Evolutionary conservation across 1,140 invertebrate species (phyloP).

Genomic region (Cataglyphis hispanica): DNA sequence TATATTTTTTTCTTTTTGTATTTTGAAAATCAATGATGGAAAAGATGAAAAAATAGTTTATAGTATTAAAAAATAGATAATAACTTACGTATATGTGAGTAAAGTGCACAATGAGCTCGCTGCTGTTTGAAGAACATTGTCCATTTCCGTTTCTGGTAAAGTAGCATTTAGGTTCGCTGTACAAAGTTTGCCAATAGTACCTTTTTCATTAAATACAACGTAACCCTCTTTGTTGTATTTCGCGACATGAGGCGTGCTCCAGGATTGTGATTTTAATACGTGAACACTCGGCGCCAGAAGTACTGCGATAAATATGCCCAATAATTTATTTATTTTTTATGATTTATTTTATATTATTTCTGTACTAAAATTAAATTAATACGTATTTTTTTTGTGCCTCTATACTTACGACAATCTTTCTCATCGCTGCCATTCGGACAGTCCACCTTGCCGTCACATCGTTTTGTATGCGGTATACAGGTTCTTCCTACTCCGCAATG

Average conservation of each 20-base stretch:
- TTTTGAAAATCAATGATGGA: neutral
- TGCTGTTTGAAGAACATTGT: slow-evolving; percentile 89
- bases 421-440: slow-evolving; percentile 96
- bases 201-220: slow-evolving; percentile 94
- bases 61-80: neutral
- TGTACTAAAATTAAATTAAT: neutral
- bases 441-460: slow-evolving; percentile 93
- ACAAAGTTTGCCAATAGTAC: slow-evolving; percentile 93
- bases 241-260: slow-evolving; percentile 89
- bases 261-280: slow-evolving; percentile 86
- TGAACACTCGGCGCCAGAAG: slow-evolving; percentile 90
- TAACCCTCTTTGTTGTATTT: slow-evolving; percentile 91
- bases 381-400: neutral
- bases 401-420: slow-evolving; percentile 92
- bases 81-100: slow-evolving; percentile 90
- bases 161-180: slow-evolving; percentile 90
- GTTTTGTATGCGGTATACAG: slow-evolving; percentile 90
- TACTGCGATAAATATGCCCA: slow-evolving; percentile 86
- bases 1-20: neutral
- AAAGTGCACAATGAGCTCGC: slow-evolving; percentile 92
- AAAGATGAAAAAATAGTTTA: neutral
- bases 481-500: slow-evolving; percentile 92
- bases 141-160: slow-evolving; percentile 85
- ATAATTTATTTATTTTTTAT: neutral
- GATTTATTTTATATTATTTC: neutral